These are phyloP conservation scores for Ypsolopha sequella DNA, from an alignment of 2,888 invertebrate genomes.

Conservation along the genomic window DNA sequence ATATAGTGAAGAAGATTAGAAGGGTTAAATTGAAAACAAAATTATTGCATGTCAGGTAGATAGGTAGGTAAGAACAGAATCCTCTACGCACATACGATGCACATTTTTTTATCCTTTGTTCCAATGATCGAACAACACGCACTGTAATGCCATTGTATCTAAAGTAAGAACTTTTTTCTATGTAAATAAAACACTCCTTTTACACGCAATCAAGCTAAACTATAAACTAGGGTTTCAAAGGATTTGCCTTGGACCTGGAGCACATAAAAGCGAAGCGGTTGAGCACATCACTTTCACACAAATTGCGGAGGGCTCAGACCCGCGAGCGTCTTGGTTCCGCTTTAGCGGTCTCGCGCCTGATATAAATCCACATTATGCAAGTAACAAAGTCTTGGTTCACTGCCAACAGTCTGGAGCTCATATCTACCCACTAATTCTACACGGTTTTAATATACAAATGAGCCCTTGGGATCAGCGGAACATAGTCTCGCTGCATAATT, in stretches of 20 bases:
- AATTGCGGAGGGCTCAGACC: slow-evolving; percentile 44
- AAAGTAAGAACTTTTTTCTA: background rate
- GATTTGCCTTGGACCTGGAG: slow-evolving; percentile 5
- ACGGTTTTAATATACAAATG: slow-evolving; percentile 1
- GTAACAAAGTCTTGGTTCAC: slow-evolving; percentile 60
- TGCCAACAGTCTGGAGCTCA: slow-evolving; percentile 47
- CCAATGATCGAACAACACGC: background rate
- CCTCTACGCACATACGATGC: background rate
- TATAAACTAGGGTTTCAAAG: background rate
- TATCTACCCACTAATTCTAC: slow-evolving; percentile 18
- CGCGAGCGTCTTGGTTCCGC: slow-evolving; percentile 23
- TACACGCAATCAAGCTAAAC: background rate
- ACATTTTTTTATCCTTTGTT: background rate
- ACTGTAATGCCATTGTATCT: background rate
- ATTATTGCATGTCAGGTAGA: background rate
- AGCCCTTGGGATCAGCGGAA: background rate
- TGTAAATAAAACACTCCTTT: background rate
- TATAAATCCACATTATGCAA: slow-evolving; percentile 61
- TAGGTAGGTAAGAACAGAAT: background rate
- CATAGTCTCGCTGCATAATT: background rate
- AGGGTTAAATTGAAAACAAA: slow-evolving; percentile 19
- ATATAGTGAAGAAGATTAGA: slow-evolving; percentile 20
- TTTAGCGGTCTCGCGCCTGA: slow-evolving; percentile 22
- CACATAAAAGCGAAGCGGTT: slow-evolving; percentile 6
- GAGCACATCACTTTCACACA: slow-evolving; percentile 23